Conservation (phyloP, 2,888 invertebrate genomes). For the Drymonia ruficornis region DNA sequence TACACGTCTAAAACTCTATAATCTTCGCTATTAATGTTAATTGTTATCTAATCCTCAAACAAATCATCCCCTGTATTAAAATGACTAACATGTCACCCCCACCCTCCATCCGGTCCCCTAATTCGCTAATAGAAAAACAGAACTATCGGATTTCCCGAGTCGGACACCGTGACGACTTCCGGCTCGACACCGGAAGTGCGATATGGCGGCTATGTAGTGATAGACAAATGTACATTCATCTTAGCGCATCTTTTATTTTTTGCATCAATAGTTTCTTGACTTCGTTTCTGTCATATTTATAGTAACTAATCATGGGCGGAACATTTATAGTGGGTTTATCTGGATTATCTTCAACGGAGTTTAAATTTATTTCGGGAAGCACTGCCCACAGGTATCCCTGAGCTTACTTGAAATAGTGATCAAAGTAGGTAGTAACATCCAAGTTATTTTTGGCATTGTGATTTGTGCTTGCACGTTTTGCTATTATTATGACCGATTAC, state of each 20-base stretch:
- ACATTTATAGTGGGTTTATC: too few relatives aligned
- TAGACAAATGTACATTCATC: slow-evolving; percentile 35
- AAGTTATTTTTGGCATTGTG: too few relatives aligned
- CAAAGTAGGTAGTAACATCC: too few relatives aligned
- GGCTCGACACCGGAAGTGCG: slow-evolving; percentile 60
- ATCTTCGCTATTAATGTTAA: background rate
- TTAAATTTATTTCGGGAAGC: too few relatives aligned
- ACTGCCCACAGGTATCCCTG: too few relatives aligned
- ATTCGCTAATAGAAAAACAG: slow-evolving; percentile 81
- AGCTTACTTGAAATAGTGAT: too few relatives aligned
- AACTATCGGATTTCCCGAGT: slow-evolving; percentile 69
- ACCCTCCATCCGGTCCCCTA: slow-evolving; percentile 65
- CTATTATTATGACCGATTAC: background rate
- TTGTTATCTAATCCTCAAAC: slow-evolving; percentile 22
- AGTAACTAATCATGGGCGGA: too few relatives aligned
- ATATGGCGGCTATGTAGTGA: slow-evolving; percentile 47
- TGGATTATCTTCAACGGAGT: too few relatives aligned
- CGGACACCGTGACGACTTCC: slow-evolving; percentile 73
- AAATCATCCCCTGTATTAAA: slow-evolving; percentile 50
- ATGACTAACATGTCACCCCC: slow-evolving; percentile 50
- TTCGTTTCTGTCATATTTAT: background rate
- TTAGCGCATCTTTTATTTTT: slow-evolving; percentile 13
- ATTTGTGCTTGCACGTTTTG: background rate
- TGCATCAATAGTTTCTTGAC: background rate
- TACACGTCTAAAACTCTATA: background rate